These are phyloP conservation scores for Oscheius sp. DNA, from an alignment of 2,888 invertebrate genomes.

Conservation along the genomic window DNA sequence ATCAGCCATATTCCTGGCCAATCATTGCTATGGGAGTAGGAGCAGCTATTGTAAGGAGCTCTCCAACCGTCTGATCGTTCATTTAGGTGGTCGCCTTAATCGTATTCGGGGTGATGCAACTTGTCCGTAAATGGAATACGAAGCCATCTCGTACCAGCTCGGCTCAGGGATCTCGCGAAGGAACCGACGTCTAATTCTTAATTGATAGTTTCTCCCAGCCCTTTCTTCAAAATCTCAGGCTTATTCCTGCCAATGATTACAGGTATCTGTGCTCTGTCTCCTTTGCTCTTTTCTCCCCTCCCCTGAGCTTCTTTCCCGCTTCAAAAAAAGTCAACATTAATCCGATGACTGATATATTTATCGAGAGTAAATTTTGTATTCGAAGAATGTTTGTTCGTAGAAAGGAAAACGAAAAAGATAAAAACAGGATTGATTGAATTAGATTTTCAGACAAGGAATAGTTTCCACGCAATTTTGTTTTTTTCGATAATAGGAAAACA, in stretches of 20 bases:
- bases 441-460: no score
- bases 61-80: neutral
- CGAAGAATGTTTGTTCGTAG: neutral
- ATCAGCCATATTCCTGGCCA: slow-evolving; percentile 48
- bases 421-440: neutral
- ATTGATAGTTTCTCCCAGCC: neutral
- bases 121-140: slow-evolving; percentile 51
- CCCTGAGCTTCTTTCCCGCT: neutral
- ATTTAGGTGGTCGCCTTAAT: slow-evolving; percentile 34
- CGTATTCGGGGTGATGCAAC: slow-evolving; percentile 36
- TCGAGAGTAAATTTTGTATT: no score
- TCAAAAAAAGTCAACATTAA: neutral
- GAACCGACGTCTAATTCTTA: slow-evolving; percentile 47
- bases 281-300: neutral
- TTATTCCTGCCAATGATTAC: slow-evolving; percentile 14
- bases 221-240: slow-evolving; percentile 12
- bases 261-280: slow-evolving; percentile 8
- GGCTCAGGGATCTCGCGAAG: slow-evolving; percentile 49
- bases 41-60: slow-evolving; percentile 36
- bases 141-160: slow-evolving; percentile 53
- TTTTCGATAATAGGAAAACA: no score
- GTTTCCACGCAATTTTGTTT: no score
- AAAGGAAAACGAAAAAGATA: neutral
- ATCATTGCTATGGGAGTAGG: slow-evolving; percentile 45
- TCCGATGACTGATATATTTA: slow-evolving; percentile 8